Conservation (phyloP, 2,888 invertebrate species). For the Mesochorus sp. region DNA sequence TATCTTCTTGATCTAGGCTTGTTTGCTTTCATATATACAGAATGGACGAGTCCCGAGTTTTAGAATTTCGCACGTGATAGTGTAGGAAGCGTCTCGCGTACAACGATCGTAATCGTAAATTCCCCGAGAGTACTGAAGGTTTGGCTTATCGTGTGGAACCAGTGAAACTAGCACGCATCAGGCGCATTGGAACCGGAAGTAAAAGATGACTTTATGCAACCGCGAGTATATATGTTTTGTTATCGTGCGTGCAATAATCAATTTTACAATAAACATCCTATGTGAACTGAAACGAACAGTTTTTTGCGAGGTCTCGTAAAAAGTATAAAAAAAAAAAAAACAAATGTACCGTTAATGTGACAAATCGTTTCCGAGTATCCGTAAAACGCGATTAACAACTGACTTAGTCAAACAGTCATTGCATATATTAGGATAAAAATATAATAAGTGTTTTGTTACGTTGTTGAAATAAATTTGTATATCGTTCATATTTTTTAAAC, state of each 20-base stretch:
- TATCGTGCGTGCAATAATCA: constrained; percentile 39
- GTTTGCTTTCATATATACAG: constrained; percentile 16
- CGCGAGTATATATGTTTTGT: constrained; percentile 4
- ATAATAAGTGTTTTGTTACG: no score
- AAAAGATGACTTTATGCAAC: constrained; percentile 57
- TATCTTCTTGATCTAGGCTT: constrained; percentile 27
- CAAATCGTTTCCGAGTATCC: constrained; percentile 5
- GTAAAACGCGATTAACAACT: no score
- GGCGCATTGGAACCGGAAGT: constrained; percentile 54
- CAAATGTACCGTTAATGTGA: background rate
- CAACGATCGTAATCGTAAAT: constrained; percentile 31
- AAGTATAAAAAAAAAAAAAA: background rate
- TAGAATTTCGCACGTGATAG: constrained; percentile 25
- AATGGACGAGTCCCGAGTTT: constrained; percentile 3
- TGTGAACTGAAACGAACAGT: constrained; percentile 12
- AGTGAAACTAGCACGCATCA: constrained; percentile 12
- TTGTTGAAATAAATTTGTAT: no score
- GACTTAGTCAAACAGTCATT: no score
- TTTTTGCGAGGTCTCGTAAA: background rate
- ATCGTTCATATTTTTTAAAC: no score
- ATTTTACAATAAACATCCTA: constrained; percentile 52
- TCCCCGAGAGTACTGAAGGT: constrained; percentile 45
- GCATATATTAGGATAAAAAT: no score
- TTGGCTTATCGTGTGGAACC: constrained; percentile 45
- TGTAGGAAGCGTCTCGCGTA: background rate